Evolutionary conservation across 2,797 vertebrate genomes (phyloP), one percentile per base, ranked within the genome.

Genomic region (Danio tinwini): DNA sequence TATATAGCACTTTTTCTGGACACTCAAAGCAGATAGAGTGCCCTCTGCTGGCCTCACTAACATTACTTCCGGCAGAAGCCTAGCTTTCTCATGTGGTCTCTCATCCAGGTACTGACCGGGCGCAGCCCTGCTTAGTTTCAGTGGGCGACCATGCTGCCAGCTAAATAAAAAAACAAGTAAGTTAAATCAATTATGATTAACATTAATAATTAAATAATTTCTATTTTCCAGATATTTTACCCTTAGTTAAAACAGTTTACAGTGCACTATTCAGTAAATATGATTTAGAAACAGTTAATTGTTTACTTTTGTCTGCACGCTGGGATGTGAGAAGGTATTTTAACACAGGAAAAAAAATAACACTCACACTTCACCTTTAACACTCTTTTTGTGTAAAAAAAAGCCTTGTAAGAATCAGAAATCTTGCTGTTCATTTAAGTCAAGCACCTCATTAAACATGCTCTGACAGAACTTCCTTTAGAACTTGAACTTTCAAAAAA

Each of bases 401-500:
- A 29, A 29, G 29, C 29, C 29, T 13, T 16, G 1, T 10, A 53
- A 39, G 19, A 65, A 14, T n/a, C 6, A 56, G 37, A 65, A 14
- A 65, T 67, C 52, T 6, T 17, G 37, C 11, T 55, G 39, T 53
- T 56, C 39, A 45, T 6, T 53, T 49, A 64, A 45, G 13, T 21
- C 19, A 65, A 17, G 3, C 12, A 56, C 42, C 19, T 65, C 37
- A 76, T 64, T 52, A 44, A 55, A 29, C 49, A 49, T 14, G 11
- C 42, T 42, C 42, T 65, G 10, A 47, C 42, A 45, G 63, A 58
- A 73, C 40, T 29, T 55, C 2, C 17, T 58, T 44, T 21, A 56
- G 2, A 55, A 72, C 70, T 58, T 37, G 40, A 1, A 29, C n/a
- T 52, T 75, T 76, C 17, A 65, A 19, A 65, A 76, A 5, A 65